phyloP scores from a whole-genome alignment of 2,113 vertebrate genomes.

The Plestiodon gilberti region DNA sequence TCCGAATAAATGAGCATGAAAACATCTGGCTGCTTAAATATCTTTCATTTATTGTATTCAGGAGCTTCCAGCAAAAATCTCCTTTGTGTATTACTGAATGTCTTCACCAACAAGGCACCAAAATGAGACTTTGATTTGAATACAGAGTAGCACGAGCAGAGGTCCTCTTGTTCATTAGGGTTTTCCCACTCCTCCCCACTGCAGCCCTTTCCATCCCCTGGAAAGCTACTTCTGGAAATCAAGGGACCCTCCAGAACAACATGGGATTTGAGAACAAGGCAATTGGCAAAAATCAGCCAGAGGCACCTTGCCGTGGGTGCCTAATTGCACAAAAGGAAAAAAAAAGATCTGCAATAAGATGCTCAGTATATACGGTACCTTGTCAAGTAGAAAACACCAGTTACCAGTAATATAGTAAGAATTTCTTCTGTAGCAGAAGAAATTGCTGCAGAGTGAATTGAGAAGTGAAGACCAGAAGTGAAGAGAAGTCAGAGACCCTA shows the following conservation, averaged over 20 bases:
- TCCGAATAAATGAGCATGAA: not conserved
- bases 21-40: constrained; percentile 2
- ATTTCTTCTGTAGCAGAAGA: not conserved
- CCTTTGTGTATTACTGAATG: constrained; percentile 14
- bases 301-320: not conserved
- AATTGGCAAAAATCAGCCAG: too few relatives aligned
- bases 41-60: not conserved
- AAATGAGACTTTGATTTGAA: not conserved
- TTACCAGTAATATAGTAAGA: not conserved
- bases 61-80: not conserved
- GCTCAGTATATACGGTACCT: too few relatives aligned
- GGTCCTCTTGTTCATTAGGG: too few relatives aligned
- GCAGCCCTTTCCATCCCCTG: too few relatives aligned
- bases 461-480: not conserved
- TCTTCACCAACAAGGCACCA: not conserved
- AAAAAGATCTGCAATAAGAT: too few relatives aligned
- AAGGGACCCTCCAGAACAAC: too few relatives aligned
- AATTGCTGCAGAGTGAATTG: not conserved
- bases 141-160: not conserved
- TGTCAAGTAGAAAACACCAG: not conserved
- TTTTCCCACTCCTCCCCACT: too few relatives aligned
- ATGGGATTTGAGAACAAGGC: too few relatives aligned
- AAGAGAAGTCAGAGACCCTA: not conserved
- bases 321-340: not conserved
- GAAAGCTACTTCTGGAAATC: too few relatives aligned